Base-by-base conservation (phyloP, 92 coral and sea anemone genomes). In the Bergia puertoricense region DNA sequence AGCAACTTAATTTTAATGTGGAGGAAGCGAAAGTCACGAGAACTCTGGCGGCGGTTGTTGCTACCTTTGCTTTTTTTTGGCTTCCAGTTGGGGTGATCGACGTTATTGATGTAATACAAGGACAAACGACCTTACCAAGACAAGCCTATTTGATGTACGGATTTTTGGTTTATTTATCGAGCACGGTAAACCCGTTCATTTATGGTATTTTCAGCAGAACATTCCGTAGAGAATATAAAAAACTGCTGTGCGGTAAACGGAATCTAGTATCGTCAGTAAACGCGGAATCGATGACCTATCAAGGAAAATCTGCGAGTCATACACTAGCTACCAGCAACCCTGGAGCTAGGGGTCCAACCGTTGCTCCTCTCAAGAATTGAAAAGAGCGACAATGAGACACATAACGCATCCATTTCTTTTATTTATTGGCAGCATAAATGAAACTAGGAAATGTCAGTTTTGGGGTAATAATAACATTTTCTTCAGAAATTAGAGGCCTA, bases 21-120 rank as follows among this genome's bases (percentile, higher is more conserved):
- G 88, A 88, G 62, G 97, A 94, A 84, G 93, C 93, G 6, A 94
- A 94, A 85, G 91, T 94, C 57, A 92, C 95, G 51, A 92, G 90
- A 74, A 94, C 94, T 3, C 76, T 94, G 51, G 94, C 89, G 0
- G 94, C 88, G 50, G 97, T 94, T 1, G 88, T 94, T 66, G 91
- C 85, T 2, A 94, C 95, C 38, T 94, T 92, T 79, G 86, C 91
- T 0, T 41, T 86, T 80, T 94, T 95, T 43, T 94, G 97, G 94
- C 82, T 94, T 82, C 97, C 95, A 23, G 82, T 94, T 13, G 86
- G 89, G 10, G 80, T 91, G 5, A 91, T 92, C 3, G 95, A 94
- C 50, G 69, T 57, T 67, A 82, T 93, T 23, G 95, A 92, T 57
- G 91, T 92, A 0, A 66, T 86, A n/a, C 90, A 79, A 23, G 94